These are phyloP conservation scores for Callithrix jacchus DNA, from an alignment of 2,113 vertebrate genomes.

Conservation along the genomic window DNA sequence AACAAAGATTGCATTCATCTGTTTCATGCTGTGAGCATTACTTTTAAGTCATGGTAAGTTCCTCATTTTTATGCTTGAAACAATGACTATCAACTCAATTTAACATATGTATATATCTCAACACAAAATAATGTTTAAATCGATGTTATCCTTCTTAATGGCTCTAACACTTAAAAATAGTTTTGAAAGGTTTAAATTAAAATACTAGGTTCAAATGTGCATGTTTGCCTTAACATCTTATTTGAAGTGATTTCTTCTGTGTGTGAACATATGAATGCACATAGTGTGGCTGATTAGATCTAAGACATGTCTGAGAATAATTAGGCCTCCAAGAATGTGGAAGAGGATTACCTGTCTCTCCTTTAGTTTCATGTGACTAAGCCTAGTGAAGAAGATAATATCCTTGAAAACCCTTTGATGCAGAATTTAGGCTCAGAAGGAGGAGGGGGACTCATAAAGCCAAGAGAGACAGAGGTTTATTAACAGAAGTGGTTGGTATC, in stretches of 20 bases:
- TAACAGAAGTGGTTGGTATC: neutral
- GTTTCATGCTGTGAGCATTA: neutral
- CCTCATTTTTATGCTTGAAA: neutral
- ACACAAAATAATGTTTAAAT: neutral
- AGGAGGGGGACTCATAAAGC: neutral
- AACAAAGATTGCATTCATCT: neutral
- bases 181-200: neutral
- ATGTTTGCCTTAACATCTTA: neutral
- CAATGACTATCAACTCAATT: neutral
- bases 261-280: too few species aligned
- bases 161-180: neutral
- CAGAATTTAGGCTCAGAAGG: neutral
- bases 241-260: neutral
- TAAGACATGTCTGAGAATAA: conserved; percentile 2
- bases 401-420: conserved; percentile 29
- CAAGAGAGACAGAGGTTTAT: neutral
- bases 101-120: neutral
- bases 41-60: neutral
- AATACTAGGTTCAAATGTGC: neutral
- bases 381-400: neutral
- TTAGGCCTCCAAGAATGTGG: neutral
- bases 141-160: neutral
- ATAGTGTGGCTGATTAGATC: neutral
- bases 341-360: conserved; percentile 8
- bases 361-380: conserved; percentile 31